These are phyloP conservation scores for Setipinna tenuifilis DNA, from an alignment of 2,797 vertebrate species.

Conservation along the genomic window DNA sequence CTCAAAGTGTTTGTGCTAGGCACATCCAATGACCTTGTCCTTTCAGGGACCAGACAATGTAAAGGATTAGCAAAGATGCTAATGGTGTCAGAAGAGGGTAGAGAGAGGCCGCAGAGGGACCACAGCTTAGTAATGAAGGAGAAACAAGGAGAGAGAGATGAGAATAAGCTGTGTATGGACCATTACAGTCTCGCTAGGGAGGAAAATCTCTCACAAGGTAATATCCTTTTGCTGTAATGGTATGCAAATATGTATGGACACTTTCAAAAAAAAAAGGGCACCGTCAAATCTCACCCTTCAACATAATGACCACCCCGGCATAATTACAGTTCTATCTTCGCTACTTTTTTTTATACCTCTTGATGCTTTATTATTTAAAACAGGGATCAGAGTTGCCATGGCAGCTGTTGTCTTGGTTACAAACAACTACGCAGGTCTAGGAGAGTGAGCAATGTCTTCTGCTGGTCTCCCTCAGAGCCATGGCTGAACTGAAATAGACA, in stretches of 20 bases:
- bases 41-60: slow-evolving; percentile 15
- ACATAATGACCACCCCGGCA: slow-evolving; percentile 6
- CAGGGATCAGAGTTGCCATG: slow-evolving; percentile 71
- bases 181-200: not conserved
- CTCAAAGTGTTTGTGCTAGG: not conserved
- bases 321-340: slow-evolving; percentile 6
- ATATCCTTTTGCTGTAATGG: slow-evolving; percentile 10
- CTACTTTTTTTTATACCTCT: slow-evolving; percentile 13
- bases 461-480: not conserved
- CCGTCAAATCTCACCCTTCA: not conserved
- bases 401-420: slow-evolving; percentile 73
- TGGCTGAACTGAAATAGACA: not conserved
- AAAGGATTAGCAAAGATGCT: slow-evolving; percentile 23
- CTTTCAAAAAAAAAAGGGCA: not conserved
- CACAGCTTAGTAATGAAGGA: slow-evolving; percentile 16
- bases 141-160: slow-evolving; percentile 8
- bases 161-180: not conserved
- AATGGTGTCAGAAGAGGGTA: not conserved
- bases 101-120: slow-evolving; percentile 4
- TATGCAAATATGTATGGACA: slow-evolving; percentile 13
- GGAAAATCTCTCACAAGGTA: not conserved
- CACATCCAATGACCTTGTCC: slow-evolving; percentile 11
- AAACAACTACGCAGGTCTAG: slow-evolving; percentile 72
- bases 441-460: slow-evolving; percentile 51
- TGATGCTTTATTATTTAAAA: slow-evolving; percentile 63